Base-by-base conservation (phyloP, 2,888 invertebrate species). In the Metellina segmentata region DNA sequence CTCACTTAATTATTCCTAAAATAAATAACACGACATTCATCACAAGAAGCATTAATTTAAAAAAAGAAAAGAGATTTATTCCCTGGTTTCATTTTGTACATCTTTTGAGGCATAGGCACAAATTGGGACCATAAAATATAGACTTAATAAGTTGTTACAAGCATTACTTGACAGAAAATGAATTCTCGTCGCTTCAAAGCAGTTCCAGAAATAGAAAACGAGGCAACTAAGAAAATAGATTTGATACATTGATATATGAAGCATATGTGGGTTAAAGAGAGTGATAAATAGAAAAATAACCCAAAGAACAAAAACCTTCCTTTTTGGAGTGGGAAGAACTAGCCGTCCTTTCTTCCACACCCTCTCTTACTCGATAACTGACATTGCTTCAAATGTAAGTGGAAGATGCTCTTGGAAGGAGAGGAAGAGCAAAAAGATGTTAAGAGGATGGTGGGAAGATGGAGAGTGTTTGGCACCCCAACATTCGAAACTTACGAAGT, bases 361-460 rank as follows among this genome's bases (percentile, higher is more conserved):
- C 70, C 70, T 61, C 86, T 86, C 78, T 48, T 20, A 72, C 86
- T 91, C 86, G 71, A 91, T 91, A 91, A 91, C 90, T 91, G 90
- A 86, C 90, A 87, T 78, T 78, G 61, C 87, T 83, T 72, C 83
- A 72, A 34, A 48, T 88, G 71, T 78, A 83, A 87, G 87, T 77
- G 78, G 72, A 75, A 85, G 87, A 86, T 82, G 86, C 85, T 71
- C 61, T 82, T 53, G 72, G 71, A 85, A 70, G 61, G 78, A 13
- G 83, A 53, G 75, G 51, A 75, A 61, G 83, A 78, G 78, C 82
- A 69, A 78, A 79, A 69, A 52, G 82, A 78, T 78, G 82, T 78
- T 91, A 91, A 91, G 91, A 91, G 91, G 91, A 61, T 87, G 82
- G 72, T 91, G 91, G 91, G 91, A 91, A 91, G 79, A 79, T 78